Evolutionary conservation across 2,888 invertebrate genomes (phyloP).

Genomic region (Matsumyia berberina): DNA sequence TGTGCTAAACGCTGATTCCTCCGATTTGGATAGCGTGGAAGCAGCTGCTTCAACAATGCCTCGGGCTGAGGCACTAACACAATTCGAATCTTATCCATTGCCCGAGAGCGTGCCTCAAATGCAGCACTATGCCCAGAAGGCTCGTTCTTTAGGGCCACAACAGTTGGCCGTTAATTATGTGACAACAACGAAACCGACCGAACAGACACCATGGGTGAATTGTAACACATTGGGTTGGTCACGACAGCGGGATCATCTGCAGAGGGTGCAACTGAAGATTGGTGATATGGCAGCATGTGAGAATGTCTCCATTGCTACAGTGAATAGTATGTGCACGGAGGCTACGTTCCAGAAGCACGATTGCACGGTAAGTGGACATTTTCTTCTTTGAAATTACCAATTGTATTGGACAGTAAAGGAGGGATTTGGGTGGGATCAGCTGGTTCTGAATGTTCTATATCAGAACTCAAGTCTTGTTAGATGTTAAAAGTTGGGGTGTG

Average conservation of each 20-base stretch:
- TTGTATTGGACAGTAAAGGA: too few species aligned
- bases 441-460: too few species aligned
- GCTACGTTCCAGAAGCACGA: constrained; percentile 91
- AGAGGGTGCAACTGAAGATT: constrained; percentile 91
- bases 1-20: constrained; percentile 25
- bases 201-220: constrained; percentile 83
- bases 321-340: constrained; percentile 93
- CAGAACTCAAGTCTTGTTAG: too few species aligned
- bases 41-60: constrained; percentile 81
- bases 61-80: constrained; percentile 81
- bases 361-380: constrained; percentile 89
- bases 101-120: constrained; percentile 83
- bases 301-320: constrained; percentile 93
- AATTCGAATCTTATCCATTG: constrained; percentile 81
- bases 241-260: constrained; percentile 91
- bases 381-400: neutral
- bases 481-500: too few species aligned
- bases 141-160: constrained; percentile 53
- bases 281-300: constrained; percentile 93
- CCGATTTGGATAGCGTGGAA: constrained; percentile 77
- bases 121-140: constrained; percentile 79
- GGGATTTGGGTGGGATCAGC: too few species aligned
- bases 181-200: constrained; percentile 69
- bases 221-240: constrained; percentile 96
- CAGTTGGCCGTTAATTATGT: constrained; percentile 69